These are phyloP conservation scores for Ia io DNA, from an alignment of 2,113 vertebrate species.

Conservation along the genomic window DNA sequence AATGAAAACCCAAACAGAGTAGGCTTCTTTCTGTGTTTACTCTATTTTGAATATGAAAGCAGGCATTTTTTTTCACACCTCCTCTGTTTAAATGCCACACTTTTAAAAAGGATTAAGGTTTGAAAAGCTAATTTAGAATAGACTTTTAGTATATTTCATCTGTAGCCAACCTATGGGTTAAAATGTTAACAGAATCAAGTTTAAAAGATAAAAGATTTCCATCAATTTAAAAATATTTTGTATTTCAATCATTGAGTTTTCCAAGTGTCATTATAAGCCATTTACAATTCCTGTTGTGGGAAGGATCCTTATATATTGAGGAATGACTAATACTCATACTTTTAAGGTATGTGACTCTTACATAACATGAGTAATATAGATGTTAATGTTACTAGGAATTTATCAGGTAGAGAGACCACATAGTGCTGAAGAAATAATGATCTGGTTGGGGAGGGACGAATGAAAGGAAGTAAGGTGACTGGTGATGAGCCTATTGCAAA, in stretches of 20 bases:
- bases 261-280: not conserved
- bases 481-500: not conserved
- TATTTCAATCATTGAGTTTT: not conserved
- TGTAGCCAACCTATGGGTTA: not conserved
- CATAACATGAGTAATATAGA: not conserved
- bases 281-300: not conserved
- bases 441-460: not conserved
- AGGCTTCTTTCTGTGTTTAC: constrained; percentile 42
- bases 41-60: constrained; percentile 23
- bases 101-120: constrained; percentile 10
- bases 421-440: not conserved
- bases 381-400: not conserved
- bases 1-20: constrained; percentile 47
- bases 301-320: not conserved
- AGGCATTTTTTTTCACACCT: constrained; percentile 29
- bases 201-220: constrained; percentile 22
- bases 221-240: constrained; percentile 29
- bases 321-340: not conserved
- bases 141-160: not conserved
- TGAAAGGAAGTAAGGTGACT: not conserved
- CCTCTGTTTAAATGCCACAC: constrained; percentile 41
- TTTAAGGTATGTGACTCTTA: not conserved
- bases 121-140: not conserved
- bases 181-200: constrained; percentile 17
- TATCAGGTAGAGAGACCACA: not conserved